phyloP scores from a whole-genome alignment of 2,797 vertebrate genomes.

The Chrysocyon brachyurus region DNA sequence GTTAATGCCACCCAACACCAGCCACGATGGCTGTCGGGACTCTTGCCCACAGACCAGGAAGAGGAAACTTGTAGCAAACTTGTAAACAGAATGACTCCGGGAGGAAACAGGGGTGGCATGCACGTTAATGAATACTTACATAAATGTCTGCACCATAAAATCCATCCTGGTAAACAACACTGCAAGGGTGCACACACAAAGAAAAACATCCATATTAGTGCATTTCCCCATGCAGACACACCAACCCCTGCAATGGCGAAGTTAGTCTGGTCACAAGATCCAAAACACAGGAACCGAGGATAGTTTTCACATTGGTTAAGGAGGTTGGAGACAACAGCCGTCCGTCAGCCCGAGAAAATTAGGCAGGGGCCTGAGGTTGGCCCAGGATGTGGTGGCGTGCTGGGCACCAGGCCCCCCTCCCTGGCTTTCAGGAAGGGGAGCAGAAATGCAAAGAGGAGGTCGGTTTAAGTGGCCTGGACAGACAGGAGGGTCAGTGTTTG shows the following conservation, averaged over 20 bases:
- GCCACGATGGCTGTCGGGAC: constrained; percentile 66
- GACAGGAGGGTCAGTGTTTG: neutral
- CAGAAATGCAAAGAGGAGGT: neutral
- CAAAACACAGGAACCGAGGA: constrained; percentile 78
- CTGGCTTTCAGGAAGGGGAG: neutral
- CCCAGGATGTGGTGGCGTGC: neutral
- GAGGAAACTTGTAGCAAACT: constrained; percentile 87
- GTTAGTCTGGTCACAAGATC: constrained; percentile 88
- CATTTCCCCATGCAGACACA: constrained; percentile 92
- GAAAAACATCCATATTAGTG: constrained; percentile 95
- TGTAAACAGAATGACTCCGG: constrained; percentile 88
- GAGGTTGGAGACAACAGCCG: constrained; percentile 86
- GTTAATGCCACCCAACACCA: constrained; percentile 79
- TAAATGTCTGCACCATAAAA: constrained; percentile 99
- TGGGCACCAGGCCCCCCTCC: neutral
- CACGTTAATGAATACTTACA: constrained; percentile 95
- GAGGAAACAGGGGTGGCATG: constrained; percentile 87
- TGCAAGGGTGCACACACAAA: constrained; percentile 95
- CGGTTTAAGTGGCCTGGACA: neutral
- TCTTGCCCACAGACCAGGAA: constrained; percentile 81
- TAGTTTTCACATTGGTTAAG: constrained; percentile 85
- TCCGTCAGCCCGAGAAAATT: constrained; percentile 33
- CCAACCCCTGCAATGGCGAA: constrained; percentile 87
- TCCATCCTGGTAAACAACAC: constrained; percentile 99
- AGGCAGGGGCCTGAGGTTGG: constrained; percentile 4